A percentile compares a stretch with the other conserved stretches of the same genome.
Evolutionary conservation across 2,797 vertebrate species (phyloP).

Genomic region (Rhynchotus rufescens): DNA sequence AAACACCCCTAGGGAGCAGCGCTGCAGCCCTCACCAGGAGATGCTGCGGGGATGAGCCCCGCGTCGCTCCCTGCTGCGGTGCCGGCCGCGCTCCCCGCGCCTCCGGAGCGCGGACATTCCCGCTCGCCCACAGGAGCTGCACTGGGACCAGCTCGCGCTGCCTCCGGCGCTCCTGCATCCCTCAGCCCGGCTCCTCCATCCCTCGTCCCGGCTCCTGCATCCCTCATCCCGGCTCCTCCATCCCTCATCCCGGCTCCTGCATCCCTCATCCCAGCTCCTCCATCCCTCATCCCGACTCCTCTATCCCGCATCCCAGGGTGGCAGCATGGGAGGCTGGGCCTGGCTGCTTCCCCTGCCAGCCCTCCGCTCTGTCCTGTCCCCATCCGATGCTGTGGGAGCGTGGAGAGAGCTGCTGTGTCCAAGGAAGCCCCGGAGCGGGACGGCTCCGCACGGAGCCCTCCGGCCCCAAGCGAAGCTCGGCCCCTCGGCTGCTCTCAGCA

Average conservation of each 20-base stretch:
- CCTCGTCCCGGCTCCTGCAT: no score
- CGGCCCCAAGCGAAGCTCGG: not conserved
- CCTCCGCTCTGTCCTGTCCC: constrained; percentile 47
- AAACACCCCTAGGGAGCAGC: not conserved
- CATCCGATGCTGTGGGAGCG: constrained; percentile 47
- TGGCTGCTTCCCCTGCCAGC: not conserved
- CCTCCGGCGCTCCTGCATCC: not conserved
- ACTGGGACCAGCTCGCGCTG: not conserved
- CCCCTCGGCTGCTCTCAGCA: not conserved
- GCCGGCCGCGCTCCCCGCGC: not conserved
- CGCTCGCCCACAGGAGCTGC: constrained; percentile 9
- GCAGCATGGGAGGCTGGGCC: not conserved
- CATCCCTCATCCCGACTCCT: no score
- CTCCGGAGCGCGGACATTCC: not conserved
- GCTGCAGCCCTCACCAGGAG: not conserved
- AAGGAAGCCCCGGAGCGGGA: constrained; percentile 16
- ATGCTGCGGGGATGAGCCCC: not conserved
- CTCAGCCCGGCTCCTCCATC: not conserved
- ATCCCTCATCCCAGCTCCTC: no score
- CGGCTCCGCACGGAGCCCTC: not conserved
- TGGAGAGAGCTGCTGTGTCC: constrained; percentile 68
- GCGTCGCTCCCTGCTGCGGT: not conserved
- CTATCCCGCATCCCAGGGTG: accelerated
- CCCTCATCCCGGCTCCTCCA: no score
- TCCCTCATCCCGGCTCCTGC: no score